Evolutionary conservation across 64 coral and sea anemone species (phyloP).

Genomic region (Porites australiensis): DNA sequence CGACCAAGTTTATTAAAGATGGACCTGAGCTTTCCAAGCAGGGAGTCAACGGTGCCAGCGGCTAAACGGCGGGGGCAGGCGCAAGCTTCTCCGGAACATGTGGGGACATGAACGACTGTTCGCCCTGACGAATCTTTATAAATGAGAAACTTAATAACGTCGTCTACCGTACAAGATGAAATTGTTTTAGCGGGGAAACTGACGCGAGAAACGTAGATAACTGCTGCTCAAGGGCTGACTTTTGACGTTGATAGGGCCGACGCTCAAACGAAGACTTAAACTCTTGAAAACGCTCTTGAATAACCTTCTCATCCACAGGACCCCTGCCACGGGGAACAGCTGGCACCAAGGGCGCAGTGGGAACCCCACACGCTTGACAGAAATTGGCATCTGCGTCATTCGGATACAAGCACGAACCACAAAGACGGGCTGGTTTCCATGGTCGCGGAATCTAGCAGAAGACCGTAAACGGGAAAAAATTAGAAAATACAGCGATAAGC

Average conservation of each 20-base stretch:
- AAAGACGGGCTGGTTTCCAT: not conserved
- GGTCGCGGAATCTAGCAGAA: not conserved
- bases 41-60: not conserved
- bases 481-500: not conserved
- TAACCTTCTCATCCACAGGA: not conserved
- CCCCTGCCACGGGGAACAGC: not conserved
- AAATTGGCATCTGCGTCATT: slow-evolving; percentile 19
- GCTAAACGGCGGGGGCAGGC: not conserved
- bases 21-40: slow-evolving; percentile 7
- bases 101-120: not conserved
- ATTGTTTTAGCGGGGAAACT: not conserved
- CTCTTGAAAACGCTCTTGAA: not conserved
- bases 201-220: not conserved
- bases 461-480: not conserved
- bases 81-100: not conserved
- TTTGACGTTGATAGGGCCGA: slow-evolving; percentile 29
- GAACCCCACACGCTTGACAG: slow-evolving; percentile 6
- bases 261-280: not conserved
- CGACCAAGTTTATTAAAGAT: not conserved
- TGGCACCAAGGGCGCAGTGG: not conserved
- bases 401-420: not conserved
- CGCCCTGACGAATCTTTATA: not conserved
- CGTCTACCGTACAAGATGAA: slow-evolving; percentile 20
- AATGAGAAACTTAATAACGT: slow-evolving; percentile 50
- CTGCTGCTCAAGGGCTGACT: slow-evolving; percentile 13